Base-by-base conservation (phyloP, 2,888 invertebrate genomes). In the Cabera pusaria region DNA sequence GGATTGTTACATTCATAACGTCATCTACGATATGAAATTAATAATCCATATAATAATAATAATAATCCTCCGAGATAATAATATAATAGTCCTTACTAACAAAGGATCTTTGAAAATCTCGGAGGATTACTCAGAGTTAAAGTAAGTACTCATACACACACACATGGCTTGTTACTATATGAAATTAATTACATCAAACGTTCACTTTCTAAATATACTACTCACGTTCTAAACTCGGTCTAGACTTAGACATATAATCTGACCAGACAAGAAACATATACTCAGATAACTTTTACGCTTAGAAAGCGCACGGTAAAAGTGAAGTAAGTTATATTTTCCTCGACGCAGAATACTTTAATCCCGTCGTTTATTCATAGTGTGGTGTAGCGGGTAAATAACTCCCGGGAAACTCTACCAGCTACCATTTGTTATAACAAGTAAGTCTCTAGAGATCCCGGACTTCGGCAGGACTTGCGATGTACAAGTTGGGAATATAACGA, bases 361-460 rank as follows among this genome's bases (percentile, higher is more conserved):
- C 68, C 48, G 56, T 55, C 57, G 56, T 70, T 65, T 79, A 73
- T 79, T 80, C 79, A 81, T 74, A 68, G 63, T 59, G 65, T 59
- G 59, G 68, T 55, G 59, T 59, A 59, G 60, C 66, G 64, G 62
- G 68, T 72, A 77, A 79, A 82, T 77, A 82, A 79, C 67, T 64
- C 64, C 56, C 51, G 55, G 59, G 58, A 54, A 75, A 74, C 71
- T 78, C 71, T 68, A 62, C 64, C 69, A 72, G 72, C 67, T 71
- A 71, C 71, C 77, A 77, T 80, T 78, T 73, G 73, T 80, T 83
- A 75, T 72, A 76, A 74, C 70, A 66, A 66, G 66, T 68, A 72
- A 82, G 75, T 75, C 74, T 52, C 58, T 14, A 33, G 47, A 60
- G 65, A 64, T 63, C 58, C 60, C 61, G 53, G 66, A 64, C 59